Evolutionary conservation across 23 tunicate genomes (phyloP).

Genomic region (Pegea sp.): DNA sequence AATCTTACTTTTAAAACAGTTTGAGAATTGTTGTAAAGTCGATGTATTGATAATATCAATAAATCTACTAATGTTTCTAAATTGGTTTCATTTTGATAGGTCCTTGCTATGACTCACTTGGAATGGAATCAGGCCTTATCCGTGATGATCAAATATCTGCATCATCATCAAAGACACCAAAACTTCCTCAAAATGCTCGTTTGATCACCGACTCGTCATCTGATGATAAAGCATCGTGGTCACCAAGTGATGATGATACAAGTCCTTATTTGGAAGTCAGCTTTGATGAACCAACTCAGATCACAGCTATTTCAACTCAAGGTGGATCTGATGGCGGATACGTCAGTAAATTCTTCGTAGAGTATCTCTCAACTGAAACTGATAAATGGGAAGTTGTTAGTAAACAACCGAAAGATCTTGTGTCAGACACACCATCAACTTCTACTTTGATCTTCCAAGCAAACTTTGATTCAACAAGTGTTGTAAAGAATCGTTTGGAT

Average conservation of each 20-base stretch:
- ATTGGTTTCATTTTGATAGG: too few relatives aligned
- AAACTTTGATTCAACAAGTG: slow-evolving; percentile 7
- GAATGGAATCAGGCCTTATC: slow-evolving; percentile 56
- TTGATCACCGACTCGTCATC: slow-evolving; percentile 1
- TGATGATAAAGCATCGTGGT: slow-evolving; percentile 28
- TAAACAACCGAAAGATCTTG: too few relatives aligned
- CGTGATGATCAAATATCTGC: slow-evolving; percentile 32
- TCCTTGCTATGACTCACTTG: slow-evolving; percentile 22
- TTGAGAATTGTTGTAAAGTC: too few relatives aligned
- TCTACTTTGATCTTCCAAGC: slow-evolving; percentile 10
- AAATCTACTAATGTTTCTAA: too few relatives aligned
- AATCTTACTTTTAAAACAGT: too few relatives aligned
- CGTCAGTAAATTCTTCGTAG: slow-evolving; percentile 18
- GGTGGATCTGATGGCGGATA: slow-evolving; percentile 44
- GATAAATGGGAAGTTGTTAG: too few relatives aligned
- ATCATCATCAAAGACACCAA: slow-evolving; percentile 18
- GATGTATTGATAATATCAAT: too few relatives aligned
- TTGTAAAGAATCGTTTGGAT: slow-evolving; percentile 22
- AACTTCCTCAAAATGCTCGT: slow-evolving; percentile 29
- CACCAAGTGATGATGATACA: slow-evolving; percentile 36
- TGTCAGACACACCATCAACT: slow-evolving; percentile 21
- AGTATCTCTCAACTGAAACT: slow-evolving; percentile 23
- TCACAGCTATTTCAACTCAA: slow-evolving; percentile 57
- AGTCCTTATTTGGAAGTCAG: slow-evolving; percentile 38
- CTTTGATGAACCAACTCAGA: slow-evolving; percentile 26